Conservation (phyloP, 2,888 invertebrate genomes). For the Hemistola chrysoprasaria region DNA sequence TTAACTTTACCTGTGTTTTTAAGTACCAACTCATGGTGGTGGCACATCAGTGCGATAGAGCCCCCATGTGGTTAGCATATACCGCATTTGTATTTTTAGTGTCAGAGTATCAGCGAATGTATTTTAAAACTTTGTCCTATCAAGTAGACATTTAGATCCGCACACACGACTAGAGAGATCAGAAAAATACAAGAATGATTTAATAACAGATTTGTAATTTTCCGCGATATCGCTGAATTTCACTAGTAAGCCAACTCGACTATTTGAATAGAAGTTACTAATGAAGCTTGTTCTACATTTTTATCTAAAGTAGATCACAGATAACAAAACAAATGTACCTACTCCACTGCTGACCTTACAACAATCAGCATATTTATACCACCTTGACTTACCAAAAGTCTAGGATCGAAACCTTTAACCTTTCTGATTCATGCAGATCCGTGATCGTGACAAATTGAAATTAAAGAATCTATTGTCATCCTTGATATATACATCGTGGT, state of each 20-base stretch:
- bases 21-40: constrained; percentile 25
- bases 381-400: constrained; percentile 51
- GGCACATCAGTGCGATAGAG: constrained; percentile 62
- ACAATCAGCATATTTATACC: constrained; percentile 29
- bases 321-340: constrained; percentile 18
- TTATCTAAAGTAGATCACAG: constrained; percentile 6
- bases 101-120: constrained; percentile 34
- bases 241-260: not conserved
- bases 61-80: constrained; percentile 56
- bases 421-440: constrained; percentile 50
- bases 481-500: constrained; percentile 70
- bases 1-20: constrained; percentile 21
- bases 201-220: not conserved
- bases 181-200: not conserved
- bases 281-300: too few relatives aligned
- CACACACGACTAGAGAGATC: constrained; percentile 14
- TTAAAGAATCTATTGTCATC: constrained; percentile 61
- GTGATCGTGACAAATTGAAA: constrained; percentile 70
- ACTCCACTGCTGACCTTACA: constrained; percentile 22
- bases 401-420: constrained; percentile 49
- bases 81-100: constrained; percentile 42
- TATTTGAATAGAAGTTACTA: not conserved
- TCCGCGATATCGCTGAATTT: not conserved
- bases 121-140: constrained; percentile 41
- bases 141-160: constrained; percentile 11